Evolutionary conservation across 2,888 invertebrate species (phyloP).

Genomic region (Pristionchus arcanus): DNA sequence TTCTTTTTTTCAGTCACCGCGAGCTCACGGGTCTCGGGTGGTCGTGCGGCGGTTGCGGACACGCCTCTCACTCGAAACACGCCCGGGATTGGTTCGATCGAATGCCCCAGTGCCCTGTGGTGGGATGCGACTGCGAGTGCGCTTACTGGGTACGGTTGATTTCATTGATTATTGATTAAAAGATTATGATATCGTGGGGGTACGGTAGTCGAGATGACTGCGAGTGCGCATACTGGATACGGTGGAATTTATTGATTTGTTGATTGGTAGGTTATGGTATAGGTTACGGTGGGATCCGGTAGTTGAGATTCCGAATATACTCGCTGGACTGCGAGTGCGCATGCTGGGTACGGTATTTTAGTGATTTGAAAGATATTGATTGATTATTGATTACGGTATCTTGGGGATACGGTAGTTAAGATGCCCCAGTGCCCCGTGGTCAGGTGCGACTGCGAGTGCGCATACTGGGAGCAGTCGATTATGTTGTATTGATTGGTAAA

Average conservation of each 20-base stretch:
- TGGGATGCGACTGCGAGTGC: conserved; percentile 52
- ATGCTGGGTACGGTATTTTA: conserved; percentile 27
- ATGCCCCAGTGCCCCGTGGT: conserved; percentile 39
- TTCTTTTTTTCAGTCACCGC: conserved; percentile 58
- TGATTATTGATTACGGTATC: neutral
- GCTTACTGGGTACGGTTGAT: conserved; percentile 39
- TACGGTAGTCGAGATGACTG: neutral
- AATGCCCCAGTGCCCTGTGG: conserved; percentile 44
- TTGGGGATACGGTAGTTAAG: neutral
- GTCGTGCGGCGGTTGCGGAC: conserved; percentile 62
- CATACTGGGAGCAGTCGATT: conserved; percentile 22
- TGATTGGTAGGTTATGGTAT: no score
- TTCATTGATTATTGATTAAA: neutral
- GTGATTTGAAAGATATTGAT: neutral
- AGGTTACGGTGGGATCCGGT: conserved; percentile 1
- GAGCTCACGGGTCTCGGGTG: conserved; percentile 54
- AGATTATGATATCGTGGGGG: neutral
- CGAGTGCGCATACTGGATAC: no score
- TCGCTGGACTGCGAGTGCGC: conserved; percentile 56
- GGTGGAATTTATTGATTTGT: no score
- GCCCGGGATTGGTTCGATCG: conserved; percentile 59
- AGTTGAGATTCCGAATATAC: no score
- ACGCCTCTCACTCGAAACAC: conserved; percentile 65
- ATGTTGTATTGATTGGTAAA: neutral
- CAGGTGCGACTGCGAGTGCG: conserved; percentile 52